Evolutionary conservation across 2,113 vertebrate genomes (phyloP), one percentile per base, ranked within the genome.

Genomic region (Ovis canadensis): DNA sequence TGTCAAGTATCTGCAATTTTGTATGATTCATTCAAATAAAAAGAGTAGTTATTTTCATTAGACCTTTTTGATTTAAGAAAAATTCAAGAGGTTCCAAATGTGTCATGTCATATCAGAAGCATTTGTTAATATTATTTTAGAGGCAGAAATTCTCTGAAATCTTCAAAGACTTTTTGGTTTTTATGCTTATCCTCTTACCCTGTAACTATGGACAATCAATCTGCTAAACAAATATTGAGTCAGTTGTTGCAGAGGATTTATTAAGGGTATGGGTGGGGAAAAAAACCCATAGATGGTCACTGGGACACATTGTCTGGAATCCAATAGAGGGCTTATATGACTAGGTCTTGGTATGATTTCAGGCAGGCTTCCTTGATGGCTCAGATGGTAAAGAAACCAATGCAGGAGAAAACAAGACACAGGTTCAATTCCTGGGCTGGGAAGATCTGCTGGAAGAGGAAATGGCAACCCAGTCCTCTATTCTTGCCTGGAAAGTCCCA

Each of bases 401-500:
- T 19, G 64, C 33, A 67, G 17, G 33, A n/a, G 16, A 67, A 67
- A 17, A 67, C 33, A 67, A 67, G 64, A 36, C 17, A 19, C 17
- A 19, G 33, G 33, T n/a, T 36, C 33, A 67, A 5, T 67, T 9
- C 4, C 33, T 0, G 0, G 17, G 17, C n/a, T 67, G 33, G 33
- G 64, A 36, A 36, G 17, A 67, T 67, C n/a, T 2, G 4, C 33
- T 67, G 64, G 17, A 67, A 19, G 33, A 67, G 33, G 17, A 67
- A 36, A 67, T 36, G 64, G 17, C 17, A 67, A 36, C 2, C 17
- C 64, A 67, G 4, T 21, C 33, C 64, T 10, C 16, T 67, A 36
- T 67, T 67, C 33, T 36, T 67, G 64, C 33, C 64, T 67, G 64
- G 33, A 67, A 67, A n/a, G 21, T 67, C 33, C 64, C 8, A 21